Base-by-base conservation (phyloP, 2,113 vertebrate genomes). In the Taurulus bubalis region DNA sequence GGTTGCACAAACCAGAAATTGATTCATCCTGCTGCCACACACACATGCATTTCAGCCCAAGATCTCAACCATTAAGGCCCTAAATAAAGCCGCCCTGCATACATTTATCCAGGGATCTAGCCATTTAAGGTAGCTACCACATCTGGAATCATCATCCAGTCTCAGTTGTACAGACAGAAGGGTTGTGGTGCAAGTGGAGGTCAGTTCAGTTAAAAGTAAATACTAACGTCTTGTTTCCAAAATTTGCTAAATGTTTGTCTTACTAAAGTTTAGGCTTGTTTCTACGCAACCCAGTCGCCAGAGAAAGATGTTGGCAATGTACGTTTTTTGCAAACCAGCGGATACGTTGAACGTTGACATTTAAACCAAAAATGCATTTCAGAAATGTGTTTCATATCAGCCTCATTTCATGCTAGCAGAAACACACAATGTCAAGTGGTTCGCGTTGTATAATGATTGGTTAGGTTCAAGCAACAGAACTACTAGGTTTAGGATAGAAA, bases 1-100 rank as follows among this genome's bases (percentile, higher is more conserved):
- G 69, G 36, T 20, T 22, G 40, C 69, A 78, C 74, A 75, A 63
- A 68, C 49, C 14, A 71, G 34, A 79, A 11, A 70, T 78, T 34
- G n/a, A 62, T 78, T 53, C 20, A 38, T 58, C n/a, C 18, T 65
- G 20, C 75, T 5, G 24, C 75, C 47, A 75, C 22, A 55, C 69
- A 38, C 20, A 14, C 15, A 75, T 14, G 22, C 26, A 56, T 75
- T 80, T 51, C 16, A 71, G 20, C 24, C 45, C 36, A 6, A 22
- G 36, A 72, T 38, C 5, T 22, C 65, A 28, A 36, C 18, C 30
- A 24, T 34, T 5, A 28, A 22, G 3, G 4, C 12, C 15, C 4
- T 53, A 11, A 58, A n/a, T 69, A 42, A 49, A 76, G 26, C 26
- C 53, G 49, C 47, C 28, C 9, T 60, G 3, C 8, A 14, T 18